Evolutionary conservation across 2,113 vertebrate genomes (phyloP).

Genomic region (Neogobius melanostomus): DNA sequence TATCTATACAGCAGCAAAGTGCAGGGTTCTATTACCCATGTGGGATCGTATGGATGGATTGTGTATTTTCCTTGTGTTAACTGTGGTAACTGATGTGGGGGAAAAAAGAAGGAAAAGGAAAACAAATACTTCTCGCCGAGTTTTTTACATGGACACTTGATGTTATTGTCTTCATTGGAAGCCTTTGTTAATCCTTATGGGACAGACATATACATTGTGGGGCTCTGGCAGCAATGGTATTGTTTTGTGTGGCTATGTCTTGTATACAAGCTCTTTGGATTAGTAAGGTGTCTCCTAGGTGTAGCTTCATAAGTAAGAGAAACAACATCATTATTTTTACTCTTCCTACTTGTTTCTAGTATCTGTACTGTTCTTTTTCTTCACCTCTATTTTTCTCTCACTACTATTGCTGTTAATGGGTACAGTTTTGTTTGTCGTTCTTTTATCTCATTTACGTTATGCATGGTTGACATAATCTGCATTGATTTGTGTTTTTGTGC

Average conservation of each 20-base stretch:
- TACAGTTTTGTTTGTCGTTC: no score
- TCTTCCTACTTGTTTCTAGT: no score
- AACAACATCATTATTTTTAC: no score
- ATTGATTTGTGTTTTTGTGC: neutral
- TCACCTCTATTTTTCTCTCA: no score
- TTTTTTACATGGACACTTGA: neutral
- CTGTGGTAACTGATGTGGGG: no score
- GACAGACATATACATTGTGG: conserved; percentile 21
- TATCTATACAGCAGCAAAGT: neutral
- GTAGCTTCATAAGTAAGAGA: no score
- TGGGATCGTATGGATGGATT: neutral
- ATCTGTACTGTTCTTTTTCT: no score
- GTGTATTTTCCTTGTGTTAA: neutral
- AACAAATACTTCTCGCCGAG: neutral
- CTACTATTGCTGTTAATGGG: no score
- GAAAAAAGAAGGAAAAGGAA: no score
- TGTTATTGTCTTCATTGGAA: neutral
- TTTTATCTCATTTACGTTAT: no score
- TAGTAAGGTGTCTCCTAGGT: conserved; percentile 18
- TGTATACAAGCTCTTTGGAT: conserved; percentile 50
- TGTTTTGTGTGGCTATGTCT: conserved; percentile 41
- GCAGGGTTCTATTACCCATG: conserved; percentile 15
- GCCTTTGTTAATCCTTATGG: conserved; percentile 3
- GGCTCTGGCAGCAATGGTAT: conserved; percentile 19
- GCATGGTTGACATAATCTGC: neutral